Evolutionary conservation across 2,888 invertebrate species (phyloP).

Genomic region (Zhuqinia jingwanae): DNA sequence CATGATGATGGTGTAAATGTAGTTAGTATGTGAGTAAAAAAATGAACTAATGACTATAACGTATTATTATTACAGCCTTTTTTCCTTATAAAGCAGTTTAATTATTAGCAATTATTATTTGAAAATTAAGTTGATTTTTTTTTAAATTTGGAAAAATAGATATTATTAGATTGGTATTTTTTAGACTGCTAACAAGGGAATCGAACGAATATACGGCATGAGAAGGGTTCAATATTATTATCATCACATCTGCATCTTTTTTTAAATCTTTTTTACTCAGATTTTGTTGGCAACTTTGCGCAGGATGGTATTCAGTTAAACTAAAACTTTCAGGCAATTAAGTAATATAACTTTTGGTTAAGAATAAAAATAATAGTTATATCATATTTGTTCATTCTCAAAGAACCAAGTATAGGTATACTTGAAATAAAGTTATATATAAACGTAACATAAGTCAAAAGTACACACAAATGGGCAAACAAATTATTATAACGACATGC

Average conservation of each 20-base stretch:
- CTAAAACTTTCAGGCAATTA: not conserved
- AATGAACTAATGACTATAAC: slow-evolving; percentile 33
- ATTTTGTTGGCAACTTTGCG: not conserved
- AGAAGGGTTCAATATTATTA: no score
- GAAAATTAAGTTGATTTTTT: not conserved
- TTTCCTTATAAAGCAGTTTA: slow-evolving; percentile 52
- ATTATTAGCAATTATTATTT: slow-evolving; percentile 1
- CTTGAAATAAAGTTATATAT: not conserved
- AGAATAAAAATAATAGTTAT: not conserved
- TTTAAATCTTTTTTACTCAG: no score
- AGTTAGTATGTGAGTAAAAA: slow-evolving; percentile 57
- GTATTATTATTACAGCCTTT: slow-evolving; percentile 48
- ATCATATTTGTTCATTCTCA: not conserved
- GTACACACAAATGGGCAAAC: not conserved
- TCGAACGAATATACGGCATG: no score
- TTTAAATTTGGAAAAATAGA: slow-evolving; percentile 12
- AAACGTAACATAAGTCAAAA: not conserved
- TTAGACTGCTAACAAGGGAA: no score
- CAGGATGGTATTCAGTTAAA: slow-evolving; percentile 3
- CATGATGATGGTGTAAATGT: not conserved
- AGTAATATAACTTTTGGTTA: not conserved
- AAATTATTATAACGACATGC: slow-evolving; percentile 12
- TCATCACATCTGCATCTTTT: no score
- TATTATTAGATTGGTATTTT: no score
- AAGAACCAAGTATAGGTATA: no score